Evolutionary conservation across 2,113 vertebrate species (phyloP).

Genomic region (Atlantisia rogersi): DNA sequence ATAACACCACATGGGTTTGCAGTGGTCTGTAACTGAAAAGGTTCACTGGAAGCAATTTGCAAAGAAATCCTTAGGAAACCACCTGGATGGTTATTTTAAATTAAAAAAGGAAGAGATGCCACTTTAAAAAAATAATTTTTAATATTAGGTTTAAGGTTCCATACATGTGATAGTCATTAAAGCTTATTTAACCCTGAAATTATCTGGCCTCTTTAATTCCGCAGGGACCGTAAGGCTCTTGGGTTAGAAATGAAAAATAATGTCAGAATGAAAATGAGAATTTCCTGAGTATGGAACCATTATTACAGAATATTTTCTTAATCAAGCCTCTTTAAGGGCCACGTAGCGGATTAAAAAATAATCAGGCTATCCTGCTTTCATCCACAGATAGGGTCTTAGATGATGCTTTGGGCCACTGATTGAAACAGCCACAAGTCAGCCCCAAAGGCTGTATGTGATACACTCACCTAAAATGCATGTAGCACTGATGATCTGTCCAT

Average conservation of each 20-base stretch:
- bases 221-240: conserved; percentile 61
- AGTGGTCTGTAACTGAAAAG: conserved; percentile 80
- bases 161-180: conserved; percentile 86
- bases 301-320: conserved; percentile 68
- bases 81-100: conserved; percentile 84
- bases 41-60: conserved; percentile 85
- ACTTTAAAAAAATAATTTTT: conserved; percentile 79
- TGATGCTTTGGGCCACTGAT: neutral
- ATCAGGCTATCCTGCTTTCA: neutral
- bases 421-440: neutral
- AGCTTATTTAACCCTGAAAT: conserved; percentile 86
- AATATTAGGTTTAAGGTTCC: conserved; percentile 79
- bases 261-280: conserved; percentile 71
- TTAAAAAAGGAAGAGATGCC: conserved; percentile 85
- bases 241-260: conserved; percentile 79
- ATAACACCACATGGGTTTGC: conserved; percentile 79
- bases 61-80: conserved; percentile 81
- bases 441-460: neutral
- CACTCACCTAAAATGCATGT: neutral
- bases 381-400: neutral
- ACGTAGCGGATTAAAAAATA: neutral
- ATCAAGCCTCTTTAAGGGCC: conserved; percentile 39
- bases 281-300: conserved; percentile 54
- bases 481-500: conserved; percentile 7
- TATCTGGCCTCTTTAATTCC: conserved; percentile 77